Evolutionary conservation across 2,113 vertebrate genomes (phyloP).

Genomic region (Pomatorhinus ruficollis): DNA sequence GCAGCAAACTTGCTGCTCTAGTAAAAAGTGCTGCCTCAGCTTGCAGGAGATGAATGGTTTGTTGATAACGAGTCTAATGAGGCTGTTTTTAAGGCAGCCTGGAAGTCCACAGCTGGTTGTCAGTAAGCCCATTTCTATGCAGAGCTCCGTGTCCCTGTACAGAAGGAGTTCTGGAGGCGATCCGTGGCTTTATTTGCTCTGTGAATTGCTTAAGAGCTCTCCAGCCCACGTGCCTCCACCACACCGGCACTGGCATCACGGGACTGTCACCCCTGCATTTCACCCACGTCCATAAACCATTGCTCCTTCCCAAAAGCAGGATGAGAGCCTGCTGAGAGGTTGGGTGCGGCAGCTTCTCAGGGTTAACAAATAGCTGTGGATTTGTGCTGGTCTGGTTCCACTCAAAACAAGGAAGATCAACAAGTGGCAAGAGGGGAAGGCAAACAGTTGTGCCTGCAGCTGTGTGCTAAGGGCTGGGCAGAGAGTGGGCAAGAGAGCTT

Average conservation of each 20-base stretch:
- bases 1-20: background rate
- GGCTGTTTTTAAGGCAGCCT: slow-evolving; percentile 28
- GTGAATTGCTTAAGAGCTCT: background rate
- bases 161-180: background rate
- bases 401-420: background rate
- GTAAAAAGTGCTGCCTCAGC: slow-evolving; percentile 4
- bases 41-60: background rate
- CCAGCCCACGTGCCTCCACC: background rate
- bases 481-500: background rate
- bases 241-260: accelerated
- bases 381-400: background rate
- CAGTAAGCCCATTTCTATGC: background rate
- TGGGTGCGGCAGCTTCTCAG: background rate
- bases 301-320: background rate
- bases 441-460: background rate
- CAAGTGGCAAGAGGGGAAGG: background rate
- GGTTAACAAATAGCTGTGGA: background rate
- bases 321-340: background rate
- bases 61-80: slow-evolving; percentile 10
- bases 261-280: background rate
- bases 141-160: background rate
- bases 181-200: slow-evolving; percentile 3
- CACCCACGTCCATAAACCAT: background rate
- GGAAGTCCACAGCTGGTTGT: slow-evolving; percentile 4
- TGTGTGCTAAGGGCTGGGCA: background rate